A percentile compares a stretch with the other conserved stretches of the same genome.
phyloP scores from a whole-genome alignment of 2,888 invertebrate genomes.

The Oxytorus armatus region DNA sequence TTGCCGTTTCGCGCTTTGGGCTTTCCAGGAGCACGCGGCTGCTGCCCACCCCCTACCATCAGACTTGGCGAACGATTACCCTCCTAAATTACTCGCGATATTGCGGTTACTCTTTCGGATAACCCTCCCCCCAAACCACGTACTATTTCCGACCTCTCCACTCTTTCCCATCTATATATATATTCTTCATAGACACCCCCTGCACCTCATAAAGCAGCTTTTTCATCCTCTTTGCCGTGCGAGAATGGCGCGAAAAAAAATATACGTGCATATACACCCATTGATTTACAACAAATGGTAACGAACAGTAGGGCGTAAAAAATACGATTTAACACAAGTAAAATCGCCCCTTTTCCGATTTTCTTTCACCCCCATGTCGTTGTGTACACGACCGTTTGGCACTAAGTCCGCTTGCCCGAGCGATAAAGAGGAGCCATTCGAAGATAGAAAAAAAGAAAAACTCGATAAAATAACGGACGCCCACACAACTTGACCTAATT shows the following conservation, averaged over 20 bases:
- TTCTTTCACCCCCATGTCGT: too few species aligned
- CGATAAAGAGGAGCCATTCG: too few species aligned
- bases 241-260: too few species aligned
- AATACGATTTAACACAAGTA: too few species aligned
- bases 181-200: slow-evolving; percentile 18
- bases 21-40: too few species aligned
- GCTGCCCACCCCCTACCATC: slow-evolving; percentile 49
- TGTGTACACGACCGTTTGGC: too few species aligned
- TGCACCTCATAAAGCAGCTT: slow-evolving; percentile 71
- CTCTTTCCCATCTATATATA: slow-evolving; percentile 1
- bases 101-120: slow-evolving; percentile 69
- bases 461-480: slow-evolving; percentile 55
- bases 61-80: slow-evolving; percentile 72
- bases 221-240: slow-evolving; percentile 49
- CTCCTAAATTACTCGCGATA: slow-evolving; percentile 76
- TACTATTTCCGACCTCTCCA: too few species aligned
- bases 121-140: slow-evolving; percentile 14
- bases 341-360: too few species aligned
- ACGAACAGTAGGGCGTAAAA: too few species aligned
- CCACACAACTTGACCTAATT: slow-evolving; percentile 55
- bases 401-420: too few species aligned
- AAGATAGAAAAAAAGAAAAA: not conserved
- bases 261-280: too few species aligned
- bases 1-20: not conserved
- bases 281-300: too few species aligned